Base-by-base conservation (phyloP, 2,113 vertebrate genomes). In the Piaya cayana region DNA sequence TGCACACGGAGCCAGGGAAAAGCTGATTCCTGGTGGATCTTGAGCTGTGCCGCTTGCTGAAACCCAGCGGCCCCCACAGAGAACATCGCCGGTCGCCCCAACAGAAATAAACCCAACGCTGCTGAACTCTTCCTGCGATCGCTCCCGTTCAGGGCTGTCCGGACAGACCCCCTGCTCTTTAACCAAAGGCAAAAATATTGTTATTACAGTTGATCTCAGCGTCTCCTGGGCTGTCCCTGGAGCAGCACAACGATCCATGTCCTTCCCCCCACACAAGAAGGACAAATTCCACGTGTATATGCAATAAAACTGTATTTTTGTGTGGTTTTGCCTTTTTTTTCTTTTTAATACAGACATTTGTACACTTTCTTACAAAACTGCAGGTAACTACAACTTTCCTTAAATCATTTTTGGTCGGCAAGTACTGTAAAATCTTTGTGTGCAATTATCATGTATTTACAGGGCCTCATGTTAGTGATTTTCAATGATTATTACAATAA, bases 321-420 rank as follows among this genome's bases (percentile, higher is more conserved):
- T 99, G 99, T 99, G 98, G 98, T 98, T 95, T 95, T 93, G 56
- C 23, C 56, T 65, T 79, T 98, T 90, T 94, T 99, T 98, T 89
- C 83, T 52, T 98, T 97, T 97, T 98, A 98, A 98, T 98, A 99
- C 98, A 99, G 98, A 98, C 98, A 98, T 99, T 99, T 99, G 98
- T 99, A 99, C 99, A 99, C 98, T 99, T 99, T 99, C 98, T 99
- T 99, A 99, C 99, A 99, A 99, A 99, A 99, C 98, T 98, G 99
- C 98, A 98, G 97, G 98, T 98, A 98, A 99, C 98, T 99, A 99
- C 96, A 98, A 98, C 97, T 98, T 98, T 98, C 98, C 97, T 98
- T 97, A 98, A 98, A 99, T 99, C 98, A 98, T 98, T 98, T 99
- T 99, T 99, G 99, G 99, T 99, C 99, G 97, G 99, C 98, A 98